Conservation (phyloP, 2,113 vertebrate species). For the Callospermophilus lateralis region DNA sequence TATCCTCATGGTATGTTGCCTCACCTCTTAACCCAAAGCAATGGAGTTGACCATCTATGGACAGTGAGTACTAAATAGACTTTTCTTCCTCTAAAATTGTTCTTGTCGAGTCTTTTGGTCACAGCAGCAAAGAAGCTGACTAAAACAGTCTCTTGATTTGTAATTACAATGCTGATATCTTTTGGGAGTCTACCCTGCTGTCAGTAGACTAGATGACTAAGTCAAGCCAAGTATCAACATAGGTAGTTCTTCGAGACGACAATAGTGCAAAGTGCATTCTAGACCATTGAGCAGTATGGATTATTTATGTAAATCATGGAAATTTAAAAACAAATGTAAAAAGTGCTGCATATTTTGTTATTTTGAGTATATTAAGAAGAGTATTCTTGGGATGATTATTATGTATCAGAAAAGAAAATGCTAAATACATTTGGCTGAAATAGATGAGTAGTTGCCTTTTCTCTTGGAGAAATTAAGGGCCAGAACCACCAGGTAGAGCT, state of each 20-base stretch:
- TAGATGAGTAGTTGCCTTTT: neutral
- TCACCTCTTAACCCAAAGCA: too few species aligned
- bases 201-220: neutral
- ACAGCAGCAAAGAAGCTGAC: too few species aligned
- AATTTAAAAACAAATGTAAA: neutral
- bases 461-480: neutral
- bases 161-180: neutral
- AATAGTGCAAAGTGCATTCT: neutral
- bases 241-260: neutral
- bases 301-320: neutral
- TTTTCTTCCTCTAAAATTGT: too few species aligned
- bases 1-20: too few species aligned
- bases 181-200: neutral
- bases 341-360: conserved; percentile 16
- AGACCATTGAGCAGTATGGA: neutral
- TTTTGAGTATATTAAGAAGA: conserved; percentile 47
- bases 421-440: conserved; percentile 24
- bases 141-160: neutral
- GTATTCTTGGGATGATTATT: neutral
- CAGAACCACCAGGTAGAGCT: neutral
- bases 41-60: too few species aligned
- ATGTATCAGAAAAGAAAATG: conserved; percentile 33
- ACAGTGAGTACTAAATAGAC: too few species aligned
- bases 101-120: too few species aligned
- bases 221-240: neutral